Conservation (phyloP, 2,888 invertebrate genomes). For the Sesia bembeciformis region DNA sequence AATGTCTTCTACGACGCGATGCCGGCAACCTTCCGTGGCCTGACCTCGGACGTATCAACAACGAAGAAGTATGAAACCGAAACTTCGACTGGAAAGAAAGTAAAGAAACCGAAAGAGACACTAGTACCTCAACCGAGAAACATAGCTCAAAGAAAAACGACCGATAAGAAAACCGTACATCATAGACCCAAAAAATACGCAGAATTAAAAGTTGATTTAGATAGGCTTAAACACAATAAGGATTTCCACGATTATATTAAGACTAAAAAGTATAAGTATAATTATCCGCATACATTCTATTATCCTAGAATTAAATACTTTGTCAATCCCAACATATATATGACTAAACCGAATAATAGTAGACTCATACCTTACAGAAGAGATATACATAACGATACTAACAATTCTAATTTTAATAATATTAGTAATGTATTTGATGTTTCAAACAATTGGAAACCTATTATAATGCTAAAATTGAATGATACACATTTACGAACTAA, state of each 20-base stretch:
- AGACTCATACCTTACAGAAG: slow-evolving; percentile 38
- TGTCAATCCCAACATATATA: slow-evolving; percentile 45
- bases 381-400: slow-evolving; percentile 9
- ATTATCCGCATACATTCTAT: slow-evolving; percentile 57
- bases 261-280: slow-evolving; percentile 63
- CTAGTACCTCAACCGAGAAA: slow-evolving; percentile 56
- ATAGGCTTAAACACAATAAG: slow-evolving; percentile 57
- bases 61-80: slow-evolving; percentile 37
- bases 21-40: slow-evolving; percentile 57
- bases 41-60: slow-evolving; percentile 50
- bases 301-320: slow-evolving; percentile 60
- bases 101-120: slow-evolving; percentile 49
- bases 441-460: slow-evolving; percentile 53
- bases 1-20: slow-evolving; percentile 55
- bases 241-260: slow-evolving; percentile 59
- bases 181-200: slow-evolving; percentile 52
- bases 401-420: slow-evolving; percentile 17
- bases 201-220: slow-evolving; percentile 52
- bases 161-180: slow-evolving; percentile 30
- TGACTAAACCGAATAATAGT: slow-evolving; percentile 38
- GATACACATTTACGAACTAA: slow-evolving; percentile 1
- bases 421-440: slow-evolving; percentile 8
- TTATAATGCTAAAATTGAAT: slow-evolving; percentile 32
- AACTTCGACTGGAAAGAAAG: slow-evolving; percentile 25
- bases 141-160: slow-evolving; percentile 61